Evolutionary conservation across 1,140 invertebrate genomes (phyloP), one percentile per base, ranked within the genome.

Genomic region (Notospermus geniculatus): DNA sequence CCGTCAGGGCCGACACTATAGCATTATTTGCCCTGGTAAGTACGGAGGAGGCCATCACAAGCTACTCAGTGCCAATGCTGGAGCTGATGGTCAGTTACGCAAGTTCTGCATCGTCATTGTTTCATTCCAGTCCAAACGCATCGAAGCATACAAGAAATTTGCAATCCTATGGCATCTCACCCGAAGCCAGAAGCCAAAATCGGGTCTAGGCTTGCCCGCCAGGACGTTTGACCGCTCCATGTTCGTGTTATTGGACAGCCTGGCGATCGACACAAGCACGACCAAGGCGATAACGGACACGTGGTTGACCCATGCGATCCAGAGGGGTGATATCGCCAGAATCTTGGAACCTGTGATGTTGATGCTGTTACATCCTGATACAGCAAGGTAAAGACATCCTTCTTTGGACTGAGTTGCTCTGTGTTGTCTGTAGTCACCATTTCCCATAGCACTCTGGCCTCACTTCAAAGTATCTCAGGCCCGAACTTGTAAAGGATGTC

Each of bases 131-230:
- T 80, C 80, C 69, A 81, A 79, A 72, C 70, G 73, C 43, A 83
- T 90, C 62, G 85, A 87, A 61, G 86, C 88, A 23, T 89, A 89
- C 63, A 87, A 89, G 67, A 86, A 88, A 68, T 93, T 92, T 75
- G 85, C 88, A 22, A 80, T 88, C 1, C 78, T 93, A 1, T 93
- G 90, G 90, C 90, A 92, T 74, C 77, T 92, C 27, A 90, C 90
- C 9, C 75, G 91, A 63, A 89, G 91, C 71, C 78, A 77, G 13
- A 78, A 71, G 58, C 61, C 67, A 30, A 76, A 84, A 69, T 76
- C 83, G 76, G 70, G 82, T 64, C 75, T 82, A 75, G 70, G 62
- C 74, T 83, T 73, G 57, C 82, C 85, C n/a, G 65, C 69, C 9
- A 73, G 84, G 65, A 84, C 83, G 63, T 86, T 87, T 78, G 85